Percentiles rank a stretch among this genome's conserved stretches.
phyloP scores from a whole-genome alignment of 2,113 vertebrate species.

The Nothocercus julius region DNA sequence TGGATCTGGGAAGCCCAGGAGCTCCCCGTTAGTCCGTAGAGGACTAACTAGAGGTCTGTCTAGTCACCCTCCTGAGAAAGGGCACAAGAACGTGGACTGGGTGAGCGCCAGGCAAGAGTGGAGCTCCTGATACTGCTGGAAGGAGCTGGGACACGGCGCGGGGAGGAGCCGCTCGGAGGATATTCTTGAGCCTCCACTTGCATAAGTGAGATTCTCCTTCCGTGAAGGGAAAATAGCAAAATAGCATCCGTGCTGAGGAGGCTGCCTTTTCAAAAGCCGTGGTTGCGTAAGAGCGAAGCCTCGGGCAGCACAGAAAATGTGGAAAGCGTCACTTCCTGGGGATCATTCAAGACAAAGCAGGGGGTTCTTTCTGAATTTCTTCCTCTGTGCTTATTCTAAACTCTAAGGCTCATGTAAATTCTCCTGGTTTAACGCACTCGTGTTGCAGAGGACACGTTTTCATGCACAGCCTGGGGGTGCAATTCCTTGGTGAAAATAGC shows the following conservation, averaged over 20 bases:
- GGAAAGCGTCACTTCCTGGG: neutral
- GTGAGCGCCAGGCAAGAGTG: no score
- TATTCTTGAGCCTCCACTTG: neutral
- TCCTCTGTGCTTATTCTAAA: neutral
- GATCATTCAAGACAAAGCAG: rapidly evolving
- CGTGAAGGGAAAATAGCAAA: neutral
- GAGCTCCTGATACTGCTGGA: neutral
- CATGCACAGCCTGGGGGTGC: neutral
- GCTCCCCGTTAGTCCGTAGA: no score
- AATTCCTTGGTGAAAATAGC: neutral
- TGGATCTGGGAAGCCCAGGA: no score
- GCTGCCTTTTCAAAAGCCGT: conserved; percentile 6
- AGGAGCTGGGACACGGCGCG: rapidly evolving
- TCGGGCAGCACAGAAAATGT: neutral
- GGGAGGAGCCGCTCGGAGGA: neutral
- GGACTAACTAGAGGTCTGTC: no score
- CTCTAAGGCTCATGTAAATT: conserved; percentile 39
- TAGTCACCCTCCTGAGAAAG: no score
- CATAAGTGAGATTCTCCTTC: no score
- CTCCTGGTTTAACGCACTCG: neutral
- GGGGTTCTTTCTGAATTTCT: neutral
- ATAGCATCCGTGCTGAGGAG: neutral
- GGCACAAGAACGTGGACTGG: rapidly evolving
- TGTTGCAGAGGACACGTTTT: neutral
- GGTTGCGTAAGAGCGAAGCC: conserved; percentile 1